phyloP scores from a whole-genome alignment of 2,888 invertebrate genomes.

The Monochamus alternatus region DNA sequence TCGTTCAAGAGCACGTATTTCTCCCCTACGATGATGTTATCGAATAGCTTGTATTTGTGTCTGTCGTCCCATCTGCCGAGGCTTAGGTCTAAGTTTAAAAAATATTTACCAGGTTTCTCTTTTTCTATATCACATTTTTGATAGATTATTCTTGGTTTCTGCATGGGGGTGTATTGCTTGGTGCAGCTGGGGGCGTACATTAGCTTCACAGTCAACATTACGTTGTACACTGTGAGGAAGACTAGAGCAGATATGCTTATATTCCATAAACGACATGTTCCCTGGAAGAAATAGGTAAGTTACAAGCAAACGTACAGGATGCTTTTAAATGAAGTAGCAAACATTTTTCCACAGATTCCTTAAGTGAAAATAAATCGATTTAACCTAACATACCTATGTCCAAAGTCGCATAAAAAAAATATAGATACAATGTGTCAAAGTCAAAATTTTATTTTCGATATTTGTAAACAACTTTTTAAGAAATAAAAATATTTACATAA shows the following conservation, averaged over 20 bases:
- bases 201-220: slow-evolving; percentile 75
- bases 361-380: too few relatives aligned
- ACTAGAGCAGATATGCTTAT: slow-evolving; percentile 78
- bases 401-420: too few relatives aligned
- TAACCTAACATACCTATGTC: too few relatives aligned
- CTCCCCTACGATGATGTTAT: slow-evolving; percentile 81
- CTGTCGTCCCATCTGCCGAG: slow-evolving; percentile 85
- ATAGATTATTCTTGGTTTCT: slow-evolving; percentile 54
- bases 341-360: too few relatives aligned
- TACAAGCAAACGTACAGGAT: background rate
- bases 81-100: slow-evolving; percentile 77
- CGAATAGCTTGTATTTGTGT: slow-evolving; percentile 81
- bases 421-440: too few relatives aligned
- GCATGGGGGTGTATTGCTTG: slow-evolving; percentile 34
- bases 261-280: slow-evolving; percentile 80
- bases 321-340: too few relatives aligned
- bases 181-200: slow-evolving; percentile 68
- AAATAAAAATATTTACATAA: too few relatives aligned
- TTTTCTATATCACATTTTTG: slow-evolving; percentile 48
- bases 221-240: slow-evolving; percentile 78
- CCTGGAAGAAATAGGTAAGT: slow-evolving; percentile 54
- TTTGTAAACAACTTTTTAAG: too few relatives aligned
- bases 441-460: too few relatives aligned
- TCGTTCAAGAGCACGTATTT: slow-evolving; percentile 76
- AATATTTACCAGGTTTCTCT: slow-evolving; percentile 62